Evolutionary conservation across 2,113 vertebrate species (phyloP).

Genomic region (Callithrix jacchus): DNA sequence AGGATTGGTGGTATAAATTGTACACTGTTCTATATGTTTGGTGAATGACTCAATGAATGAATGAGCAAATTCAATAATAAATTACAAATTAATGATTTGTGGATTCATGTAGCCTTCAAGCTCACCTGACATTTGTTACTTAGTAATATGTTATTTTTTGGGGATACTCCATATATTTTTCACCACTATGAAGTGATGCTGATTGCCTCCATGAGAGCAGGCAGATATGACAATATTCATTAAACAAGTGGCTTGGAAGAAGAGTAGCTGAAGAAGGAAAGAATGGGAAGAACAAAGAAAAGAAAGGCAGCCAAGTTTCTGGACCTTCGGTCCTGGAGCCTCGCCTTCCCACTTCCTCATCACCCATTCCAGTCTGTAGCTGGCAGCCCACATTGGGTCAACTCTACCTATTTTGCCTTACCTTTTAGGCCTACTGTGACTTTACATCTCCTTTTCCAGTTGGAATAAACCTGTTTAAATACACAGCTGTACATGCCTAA

Average conservation of each 20-base stretch:
- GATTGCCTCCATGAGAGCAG: not conserved
- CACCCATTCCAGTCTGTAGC: not conserved
- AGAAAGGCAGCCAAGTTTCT: not conserved
- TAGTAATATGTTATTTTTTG: not conserved
- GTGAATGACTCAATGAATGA: not conserved
- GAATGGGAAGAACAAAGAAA: not conserved
- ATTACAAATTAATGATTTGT: slow-evolving; percentile 28
- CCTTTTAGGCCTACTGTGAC: not conserved
- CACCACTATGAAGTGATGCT: not conserved
- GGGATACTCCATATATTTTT: not conserved
- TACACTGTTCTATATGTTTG: not conserved
- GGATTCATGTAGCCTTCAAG: not conserved
- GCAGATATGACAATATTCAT: not conserved
- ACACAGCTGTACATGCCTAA: not conserved
- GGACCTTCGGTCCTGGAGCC: not conserved
- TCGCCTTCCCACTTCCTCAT: not conserved
- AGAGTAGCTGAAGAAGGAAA: not conserved
- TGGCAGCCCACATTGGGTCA: not conserved
- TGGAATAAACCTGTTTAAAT: not conserved
- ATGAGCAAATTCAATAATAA: not conserved
- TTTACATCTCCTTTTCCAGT: not conserved
- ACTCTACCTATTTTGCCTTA: not conserved
- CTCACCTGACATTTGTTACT: not conserved
- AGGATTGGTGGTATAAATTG: not conserved
- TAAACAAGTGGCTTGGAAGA: not conserved